Percentiles rank a stretch among this genome's conserved stretches.
These are phyloP conservation scores for Penaeus vannamei DNA, from an alignment of 1,140 invertebrate species.

Conservation along the genomic window DNA sequence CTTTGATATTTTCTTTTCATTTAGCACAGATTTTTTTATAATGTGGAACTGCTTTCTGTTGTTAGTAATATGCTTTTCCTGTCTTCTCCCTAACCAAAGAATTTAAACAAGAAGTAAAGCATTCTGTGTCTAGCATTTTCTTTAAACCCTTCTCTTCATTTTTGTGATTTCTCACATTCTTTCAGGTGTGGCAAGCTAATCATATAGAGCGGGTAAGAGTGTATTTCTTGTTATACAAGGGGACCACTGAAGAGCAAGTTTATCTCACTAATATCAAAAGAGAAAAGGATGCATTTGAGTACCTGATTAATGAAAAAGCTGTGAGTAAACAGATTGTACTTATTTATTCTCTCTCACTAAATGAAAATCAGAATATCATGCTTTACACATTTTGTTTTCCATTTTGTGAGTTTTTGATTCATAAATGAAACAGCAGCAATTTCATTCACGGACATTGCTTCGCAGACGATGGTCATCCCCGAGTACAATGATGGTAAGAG, in stretches of 20 bases:
- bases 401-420: too few relatives aligned
- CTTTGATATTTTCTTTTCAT: too few relatives aligned
- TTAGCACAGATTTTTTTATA: too few relatives aligned
- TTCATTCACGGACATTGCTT: neutral
- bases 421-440: too few relatives aligned
- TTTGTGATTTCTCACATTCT: constrained; percentile 25
- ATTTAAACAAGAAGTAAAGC: too few relatives aligned
- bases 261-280: constrained; percentile 90
- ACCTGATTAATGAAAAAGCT: constrained; percentile 90
- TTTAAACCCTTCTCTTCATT: too few relatives aligned
- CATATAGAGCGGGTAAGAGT: constrained; percentile 74
- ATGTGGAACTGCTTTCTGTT: too few relatives aligned
- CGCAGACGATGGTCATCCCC: constrained; percentile 88
- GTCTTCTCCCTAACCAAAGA: too few relatives aligned
- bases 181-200: constrained; percentile 72
- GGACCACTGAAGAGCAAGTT: constrained; percentile 95
- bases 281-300: constrained; percentile 96
- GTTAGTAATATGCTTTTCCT: too few relatives aligned
- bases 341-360: constrained; percentile 1
- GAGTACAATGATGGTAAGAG: constrained; percentile 91
- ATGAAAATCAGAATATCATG: neutral
- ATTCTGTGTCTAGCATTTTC: too few relatives aligned
- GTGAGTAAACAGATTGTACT: constrained; percentile 70
- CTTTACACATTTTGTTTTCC: too few relatives aligned
- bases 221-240: constrained; percentile 91